Base-by-base conservation (phyloP, 2,888 invertebrate genomes). In the Hyles lineata region DNA sequence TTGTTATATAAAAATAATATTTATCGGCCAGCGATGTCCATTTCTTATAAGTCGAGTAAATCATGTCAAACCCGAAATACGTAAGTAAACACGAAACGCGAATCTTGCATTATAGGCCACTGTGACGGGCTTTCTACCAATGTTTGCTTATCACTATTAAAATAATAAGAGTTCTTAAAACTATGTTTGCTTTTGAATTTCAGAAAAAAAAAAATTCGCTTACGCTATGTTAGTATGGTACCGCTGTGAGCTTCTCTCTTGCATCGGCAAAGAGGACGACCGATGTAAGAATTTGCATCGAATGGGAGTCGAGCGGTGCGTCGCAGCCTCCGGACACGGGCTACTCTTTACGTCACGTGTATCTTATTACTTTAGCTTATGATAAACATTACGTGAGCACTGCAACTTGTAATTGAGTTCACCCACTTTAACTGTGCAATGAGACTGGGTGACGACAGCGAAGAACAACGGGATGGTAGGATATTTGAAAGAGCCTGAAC, bases 201-300 rank as follows among this genome's bases (percentile, higher is more conserved):
- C 11, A 43, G n/a, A 29, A 35, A 67, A 67, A 25, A n/a, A 35
- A 35, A n/a, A 67, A 61, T 5, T 7, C n/a, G 43, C 60, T 59
- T 2, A 17, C 43, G 60, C 59, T 55, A 7, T 43, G 70, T 19
- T 35, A 21, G 4, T 59, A 17, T 9, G 23, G 11, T 67, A 11
- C 5, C 61, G 55, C 52, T 52, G 19, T 70, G 21, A 76, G 76
- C 78, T 76, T 60, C 2, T 76, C 5, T 2, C 72, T 85, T 82
- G 62, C 5, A 69, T 80, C 85, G 75, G 52, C n/a, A 76, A 63
- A 73, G 77, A 83, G 87, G 84, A 82, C 87, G 84, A 85, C 83
- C 91, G 88, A 89, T 91, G 92, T 89, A 91, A 91, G 90, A 92
- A 93, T 93, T 93, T 92, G 93, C 93, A 93, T 93, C 93, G 93